Evolutionary conservation across 2,797 vertebrate species (phyloP), one percentile per base, ranked within the genome.

Genomic region (Phalanger gymnotis): DNA sequence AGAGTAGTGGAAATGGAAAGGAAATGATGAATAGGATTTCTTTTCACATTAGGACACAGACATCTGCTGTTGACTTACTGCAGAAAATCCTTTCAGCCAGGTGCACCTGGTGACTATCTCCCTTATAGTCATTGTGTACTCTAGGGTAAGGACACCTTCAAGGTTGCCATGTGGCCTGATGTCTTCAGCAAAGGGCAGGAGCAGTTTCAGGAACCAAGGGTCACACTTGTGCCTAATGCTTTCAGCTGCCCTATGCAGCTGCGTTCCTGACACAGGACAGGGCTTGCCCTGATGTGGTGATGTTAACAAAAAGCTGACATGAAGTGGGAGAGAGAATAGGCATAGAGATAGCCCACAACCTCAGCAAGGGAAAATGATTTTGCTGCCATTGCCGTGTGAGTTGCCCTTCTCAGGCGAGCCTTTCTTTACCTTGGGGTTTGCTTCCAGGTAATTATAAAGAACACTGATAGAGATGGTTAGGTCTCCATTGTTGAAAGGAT

Each of bases 401-500:
- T 61, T 22, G 57, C 0, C 28, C 57, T 47, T 87, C 73, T 87
- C 19, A 87, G 40, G 73, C 73, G 28, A 51, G 40, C 25, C 40
- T 87, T 87, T 0, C 34, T 97, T 94, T 40, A 98, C 99, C 98
- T 98, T 98, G 91, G 97, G 0, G 22, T 98, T 99, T 12, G 98
- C 98, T 95, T 99, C 99, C 96, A 99, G 97, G 94, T 99, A 99
- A 73, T 99, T 99, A 94, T 96, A 98, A 4, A 99, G 98, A 53
- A 99, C 98, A 0, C 98, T 98, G 16, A 98, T 92, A 0, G 98
- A 99, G 91, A 98, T 98, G 93, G 98, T 98, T 58, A 99, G 98
- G 97, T 99, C 99, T 0, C 98, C 97, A 0, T 98, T 98, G 98
- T 98, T 99, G 98, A 99, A 99, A 92, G 98, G 99, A 91, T 99